Conservation (phyloP, 2,113 vertebrate genomes). For the Clupea harengus region DNA sequence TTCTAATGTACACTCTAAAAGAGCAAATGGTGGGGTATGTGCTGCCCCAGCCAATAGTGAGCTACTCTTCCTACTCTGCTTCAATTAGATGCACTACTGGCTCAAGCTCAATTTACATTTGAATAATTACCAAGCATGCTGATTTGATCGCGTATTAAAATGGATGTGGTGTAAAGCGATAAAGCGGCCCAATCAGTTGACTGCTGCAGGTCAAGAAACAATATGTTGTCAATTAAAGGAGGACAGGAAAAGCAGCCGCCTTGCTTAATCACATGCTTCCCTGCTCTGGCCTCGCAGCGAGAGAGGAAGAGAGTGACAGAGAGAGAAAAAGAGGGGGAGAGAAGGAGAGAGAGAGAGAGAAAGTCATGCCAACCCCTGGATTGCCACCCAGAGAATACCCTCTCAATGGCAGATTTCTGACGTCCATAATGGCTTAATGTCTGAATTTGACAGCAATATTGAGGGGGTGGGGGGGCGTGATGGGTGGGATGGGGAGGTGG, state of each 20-base stretch:
- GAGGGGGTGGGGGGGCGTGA: slow-evolving; percentile 24
- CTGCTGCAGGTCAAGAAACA: slow-evolving; percentile 56
- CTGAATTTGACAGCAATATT: slow-evolving; percentile 79
- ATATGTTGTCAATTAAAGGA: slow-evolving; percentile 69
- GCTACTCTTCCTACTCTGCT: neutral
- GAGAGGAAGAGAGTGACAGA: slow-evolving; percentile 52
- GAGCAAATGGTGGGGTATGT: neutral
- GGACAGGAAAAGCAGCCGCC: slow-evolving; percentile 58
- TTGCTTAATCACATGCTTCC: slow-evolving; percentile 54
- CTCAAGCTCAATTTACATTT: slow-evolving; percentile 40
- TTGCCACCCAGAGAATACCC: slow-evolving; percentile 59
- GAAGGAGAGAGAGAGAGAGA: slow-evolving; percentile 21
- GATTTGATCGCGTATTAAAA: slow-evolving; percentile 38
- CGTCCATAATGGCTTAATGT: slow-evolving; percentile 80
- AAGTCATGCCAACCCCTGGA: neutral
- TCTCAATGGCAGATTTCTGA: slow-evolving; percentile 80
- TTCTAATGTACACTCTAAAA: neutral
- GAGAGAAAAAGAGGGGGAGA: neutral
- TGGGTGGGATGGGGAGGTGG: slow-evolving; percentile 44
- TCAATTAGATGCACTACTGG: neutral
- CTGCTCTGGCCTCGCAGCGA: slow-evolving; percentile 53
- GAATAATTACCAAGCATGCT: slow-evolving; percentile 48
- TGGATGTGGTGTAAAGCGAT: slow-evolving; percentile 26
- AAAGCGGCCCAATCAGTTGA: slow-evolving; percentile 53
- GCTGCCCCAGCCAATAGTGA: neutral